A percentile compares a stretch with the other conserved stretches of the same genome.
Evolutionary conservation across 1,140 invertebrate species (phyloP).

Genomic region (Apolygus lucorum): DNA sequence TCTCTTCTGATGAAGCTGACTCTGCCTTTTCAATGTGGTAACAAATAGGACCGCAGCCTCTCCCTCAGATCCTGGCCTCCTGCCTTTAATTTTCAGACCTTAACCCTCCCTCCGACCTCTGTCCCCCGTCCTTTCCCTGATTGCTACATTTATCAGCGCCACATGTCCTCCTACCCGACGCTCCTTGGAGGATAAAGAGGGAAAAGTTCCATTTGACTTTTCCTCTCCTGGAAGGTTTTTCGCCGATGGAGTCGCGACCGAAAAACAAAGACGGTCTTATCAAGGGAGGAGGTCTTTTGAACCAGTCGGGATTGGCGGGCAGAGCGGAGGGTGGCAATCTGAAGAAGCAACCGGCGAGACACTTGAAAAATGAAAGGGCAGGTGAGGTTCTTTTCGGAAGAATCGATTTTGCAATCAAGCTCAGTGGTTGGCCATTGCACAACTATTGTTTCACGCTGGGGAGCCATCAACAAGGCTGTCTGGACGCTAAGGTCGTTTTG

Average conservation of each 20-base stretch:
- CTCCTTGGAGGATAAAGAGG: neutral
- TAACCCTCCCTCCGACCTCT: neutral
- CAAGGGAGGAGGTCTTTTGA: neutral
- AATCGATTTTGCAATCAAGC: neutral
- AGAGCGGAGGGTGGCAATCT: neutral
- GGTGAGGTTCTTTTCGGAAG: neutral
- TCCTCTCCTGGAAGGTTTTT: neutral
- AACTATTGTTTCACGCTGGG: neutral
- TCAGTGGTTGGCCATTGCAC: neutral
- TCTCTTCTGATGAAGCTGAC: neutral
- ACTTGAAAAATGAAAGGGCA: neutral
- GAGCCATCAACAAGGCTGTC: too few relatives aligned
- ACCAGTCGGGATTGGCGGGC: neutral
- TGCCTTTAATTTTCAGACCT: neutral
- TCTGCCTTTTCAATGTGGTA: neutral
- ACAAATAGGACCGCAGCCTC: neutral
- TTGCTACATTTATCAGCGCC: neutral
- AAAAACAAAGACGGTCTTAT: neutral
- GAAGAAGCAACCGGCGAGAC: neutral
- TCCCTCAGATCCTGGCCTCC: neutral
- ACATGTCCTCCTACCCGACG: neutral
- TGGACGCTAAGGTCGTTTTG: too few relatives aligned
- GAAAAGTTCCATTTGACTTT: neutral
- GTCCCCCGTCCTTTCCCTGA: neutral
- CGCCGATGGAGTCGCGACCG: neutral